Percentiles rank a stretch among this genome's conserved stretches.
phyloP scores from a whole-genome alignment of 2,888 invertebrate species.

The Aromia moschata region DNA sequence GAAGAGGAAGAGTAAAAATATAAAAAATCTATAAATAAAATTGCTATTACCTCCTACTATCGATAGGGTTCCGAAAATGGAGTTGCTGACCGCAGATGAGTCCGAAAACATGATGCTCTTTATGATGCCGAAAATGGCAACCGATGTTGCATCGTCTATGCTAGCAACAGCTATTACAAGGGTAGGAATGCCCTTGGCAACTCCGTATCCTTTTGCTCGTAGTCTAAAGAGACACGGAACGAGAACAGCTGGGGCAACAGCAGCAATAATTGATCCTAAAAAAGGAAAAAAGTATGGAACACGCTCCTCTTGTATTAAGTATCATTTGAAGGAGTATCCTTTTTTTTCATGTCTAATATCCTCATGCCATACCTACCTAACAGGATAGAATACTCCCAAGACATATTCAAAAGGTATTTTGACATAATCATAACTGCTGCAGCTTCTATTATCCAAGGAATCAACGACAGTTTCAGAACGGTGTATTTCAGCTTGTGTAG shows the following conservation, averaged over 20 bases:
- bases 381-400: slow-evolving; percentile 86
- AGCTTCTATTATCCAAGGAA: slow-evolving; percentile 88
- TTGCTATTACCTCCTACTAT: slow-evolving; percentile 66
- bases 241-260: slow-evolving; percentile 96
- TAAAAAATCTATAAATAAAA: no score
- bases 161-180: slow-evolving; percentile 94
- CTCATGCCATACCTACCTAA: slow-evolving; percentile 63
- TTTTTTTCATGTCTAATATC: no score
- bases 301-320: no score
- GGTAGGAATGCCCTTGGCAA: slow-evolving; percentile 95
- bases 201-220: slow-evolving; percentile 87
- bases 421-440: slow-evolving; percentile 73
- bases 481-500: slow-evolving; percentile 84
- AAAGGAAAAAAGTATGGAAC: no score
- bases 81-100: slow-evolving; percentile 75
- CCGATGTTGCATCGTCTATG: slow-evolving; percentile 94
- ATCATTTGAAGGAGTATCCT: no score
- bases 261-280: slow-evolving; percentile 79
- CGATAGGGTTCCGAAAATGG: slow-evolving; percentile 52
- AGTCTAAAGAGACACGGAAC: slow-evolving; percentile 92
- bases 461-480: slow-evolving; percentile 83
- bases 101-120: slow-evolving; percentile 87
- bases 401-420: slow-evolving; percentile 78
- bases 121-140: slow-evolving; percentile 91
- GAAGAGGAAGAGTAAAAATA: not conserved